Evolutionary conservation across 2,113 vertebrate species (phyloP).

Genomic region (Tursiops truncatus): DNA sequence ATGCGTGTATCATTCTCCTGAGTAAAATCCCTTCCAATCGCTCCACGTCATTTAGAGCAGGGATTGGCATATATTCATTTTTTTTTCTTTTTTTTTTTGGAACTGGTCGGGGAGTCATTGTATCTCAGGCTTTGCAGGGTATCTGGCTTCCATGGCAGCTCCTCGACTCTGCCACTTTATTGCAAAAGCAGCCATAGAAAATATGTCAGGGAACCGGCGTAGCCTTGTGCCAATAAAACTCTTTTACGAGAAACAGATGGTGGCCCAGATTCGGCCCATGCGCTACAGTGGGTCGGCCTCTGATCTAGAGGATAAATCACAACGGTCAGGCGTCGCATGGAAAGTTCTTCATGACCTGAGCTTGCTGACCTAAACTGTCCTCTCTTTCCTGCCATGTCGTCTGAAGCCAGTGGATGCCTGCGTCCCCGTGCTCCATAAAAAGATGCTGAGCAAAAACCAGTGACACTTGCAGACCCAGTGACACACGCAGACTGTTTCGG

Average conservation of each 20-base stretch:
- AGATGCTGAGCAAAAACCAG: background rate
- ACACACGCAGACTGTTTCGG: accelerated
- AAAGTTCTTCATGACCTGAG: background rate
- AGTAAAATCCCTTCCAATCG: background rate
- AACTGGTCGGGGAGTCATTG: too few relatives aligned
- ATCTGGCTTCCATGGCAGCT: accelerated
- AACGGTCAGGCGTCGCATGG: accelerated
- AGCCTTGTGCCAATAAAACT: background rate
- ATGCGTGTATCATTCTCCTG: too few relatives aligned
- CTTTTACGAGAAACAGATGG: background rate
- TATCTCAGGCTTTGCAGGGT: background rate
- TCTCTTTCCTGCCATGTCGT: accelerated
- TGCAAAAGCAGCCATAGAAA: background rate
- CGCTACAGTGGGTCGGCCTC: accelerated
- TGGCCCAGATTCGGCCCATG: background rate
- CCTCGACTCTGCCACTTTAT: background rate
- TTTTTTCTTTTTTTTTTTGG: background rate
- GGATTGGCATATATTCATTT: accelerated
- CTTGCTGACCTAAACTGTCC: background rate
- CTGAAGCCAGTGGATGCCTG: accelerated
- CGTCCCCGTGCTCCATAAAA: background rate
- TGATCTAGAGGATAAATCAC: background rate
- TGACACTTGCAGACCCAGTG: accelerated
- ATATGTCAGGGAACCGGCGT: too few relatives aligned
- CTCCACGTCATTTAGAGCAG: background rate